A percentile compares a stretch with the other conserved stretches of the same genome.
phyloP scores from a whole-genome alignment of 2,797 vertebrate species.

The Galagoides demidoff region DNA sequence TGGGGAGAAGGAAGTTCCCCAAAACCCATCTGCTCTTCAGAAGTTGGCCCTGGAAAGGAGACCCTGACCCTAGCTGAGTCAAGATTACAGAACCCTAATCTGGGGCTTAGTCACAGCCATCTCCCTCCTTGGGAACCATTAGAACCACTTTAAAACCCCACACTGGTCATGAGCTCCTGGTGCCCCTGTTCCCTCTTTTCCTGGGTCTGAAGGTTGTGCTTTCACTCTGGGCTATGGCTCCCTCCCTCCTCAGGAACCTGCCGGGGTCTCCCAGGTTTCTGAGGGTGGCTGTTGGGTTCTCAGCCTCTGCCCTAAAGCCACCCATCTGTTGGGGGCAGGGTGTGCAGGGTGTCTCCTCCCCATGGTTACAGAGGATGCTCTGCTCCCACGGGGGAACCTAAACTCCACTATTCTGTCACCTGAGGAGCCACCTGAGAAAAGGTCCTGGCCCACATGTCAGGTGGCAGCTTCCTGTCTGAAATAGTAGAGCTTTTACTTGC shows the following conservation, averaged over 20 bases:
- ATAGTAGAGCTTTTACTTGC: neutral
- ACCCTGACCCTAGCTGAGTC: neutral
- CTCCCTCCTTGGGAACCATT: neutral
- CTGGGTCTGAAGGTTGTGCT: neutral
- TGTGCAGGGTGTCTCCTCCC: neutral
- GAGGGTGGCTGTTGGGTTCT: neutral
- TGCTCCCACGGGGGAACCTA: constrained; percentile 68
- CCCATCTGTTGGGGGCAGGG: neutral
- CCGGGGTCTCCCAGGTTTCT: neutral
- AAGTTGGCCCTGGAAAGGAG: neutral
- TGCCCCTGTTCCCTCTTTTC: neutral
- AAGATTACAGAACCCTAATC: neutral
- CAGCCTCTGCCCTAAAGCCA: neutral
- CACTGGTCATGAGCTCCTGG: neutral
- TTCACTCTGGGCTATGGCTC: neutral
- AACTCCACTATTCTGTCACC: constrained; percentile 60
- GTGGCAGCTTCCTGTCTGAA: neutral
- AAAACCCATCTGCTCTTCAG: constrained; percentile 20
- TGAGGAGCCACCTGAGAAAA: neutral
- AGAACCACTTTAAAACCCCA: neutral
- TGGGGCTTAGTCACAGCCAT: neutral
- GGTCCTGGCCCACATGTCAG: neutral
- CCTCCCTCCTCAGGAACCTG: neutral
- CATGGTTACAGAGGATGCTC: constrained; percentile 7
- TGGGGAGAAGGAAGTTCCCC: constrained; percentile 65